phyloP scores from a whole-genome alignment of 2,113 vertebrate species.

The Corythaixoides concolor region DNA sequence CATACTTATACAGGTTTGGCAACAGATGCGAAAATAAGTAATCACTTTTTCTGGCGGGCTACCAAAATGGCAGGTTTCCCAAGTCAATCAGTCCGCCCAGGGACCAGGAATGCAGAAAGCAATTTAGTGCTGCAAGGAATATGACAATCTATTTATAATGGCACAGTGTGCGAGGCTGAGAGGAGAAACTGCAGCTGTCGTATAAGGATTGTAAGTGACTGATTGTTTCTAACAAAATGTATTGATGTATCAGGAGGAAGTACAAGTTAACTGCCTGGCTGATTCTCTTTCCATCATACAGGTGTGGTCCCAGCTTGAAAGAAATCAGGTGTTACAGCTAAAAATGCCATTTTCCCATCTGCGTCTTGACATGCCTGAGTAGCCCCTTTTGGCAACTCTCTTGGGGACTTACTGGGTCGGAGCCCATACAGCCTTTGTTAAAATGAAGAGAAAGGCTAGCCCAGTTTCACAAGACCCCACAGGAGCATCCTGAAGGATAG shows the following conservation, averaged over 20 bases:
- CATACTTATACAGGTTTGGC: slow-evolving; percentile 37
- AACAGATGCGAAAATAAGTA: slow-evolving; percentile 43
- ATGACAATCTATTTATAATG: slow-evolving; percentile 73
- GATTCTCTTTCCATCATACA: neutral
- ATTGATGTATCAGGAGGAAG: slow-evolving; percentile 59
- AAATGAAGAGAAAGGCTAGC: neutral
- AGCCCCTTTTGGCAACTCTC: neutral
- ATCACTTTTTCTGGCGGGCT: slow-evolving; percentile 13
- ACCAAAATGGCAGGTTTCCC: slow-evolving; percentile 41
- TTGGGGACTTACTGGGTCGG: neutral
- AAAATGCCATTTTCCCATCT: neutral
- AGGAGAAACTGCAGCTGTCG: slow-evolving; percentile 73
- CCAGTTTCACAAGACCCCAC: neutral
- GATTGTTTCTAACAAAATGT: slow-evolving; percentile 58
- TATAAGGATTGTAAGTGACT: slow-evolving; percentile 67
- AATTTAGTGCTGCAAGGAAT: slow-evolving; percentile 59
- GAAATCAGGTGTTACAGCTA: neutral
- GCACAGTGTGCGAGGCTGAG: slow-evolving; percentile 37
- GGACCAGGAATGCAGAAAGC: slow-evolving; percentile 47
- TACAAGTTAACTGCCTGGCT: neutral
- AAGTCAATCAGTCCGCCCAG: slow-evolving; percentile 33
- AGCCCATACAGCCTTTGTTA: neutral
- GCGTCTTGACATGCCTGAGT: neutral
- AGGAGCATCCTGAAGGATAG: neutral
- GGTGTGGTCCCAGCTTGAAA: slow-evolving; percentile 7